Base-by-base conservation (phyloP, 2,888 invertebrate genomes). In the Conchocele bisecta region DNA sequence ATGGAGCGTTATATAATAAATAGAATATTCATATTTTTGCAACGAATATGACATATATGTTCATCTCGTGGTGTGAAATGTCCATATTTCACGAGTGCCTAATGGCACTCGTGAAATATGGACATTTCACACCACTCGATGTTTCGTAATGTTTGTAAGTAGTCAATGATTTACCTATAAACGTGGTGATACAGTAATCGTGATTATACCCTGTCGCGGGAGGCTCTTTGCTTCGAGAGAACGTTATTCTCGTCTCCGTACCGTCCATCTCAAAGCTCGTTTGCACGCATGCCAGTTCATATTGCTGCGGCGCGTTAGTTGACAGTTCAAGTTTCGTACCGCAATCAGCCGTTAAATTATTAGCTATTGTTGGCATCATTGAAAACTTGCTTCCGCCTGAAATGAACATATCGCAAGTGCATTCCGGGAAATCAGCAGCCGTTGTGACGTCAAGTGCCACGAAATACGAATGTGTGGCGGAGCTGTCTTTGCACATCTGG, bases 401-500 rank as follows among this genome's bases (percentile, higher is more conserved):
- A 13, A 51, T 33, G 17, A 9, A n/a, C 1, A 66, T 35, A 13
- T 35, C 22, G n/a, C 66, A 66, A 6, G 51, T 28, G 44, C 66
- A 66, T 20, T 58, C 51, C 15, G 59, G 24, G 2, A 37, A 41
- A 9, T 44, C 42, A 1, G 0, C 24, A 2, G 59, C 66, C 1
- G 66, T 13, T 17, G 29, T 51, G 3, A 28, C 51, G 26, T 66
- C 66, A 0, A 66, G 42, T 17, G 48, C 46, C 7, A 66, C 33
- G n/a, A 24, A 44, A 1, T 15, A 2, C 2, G 29, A 31, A n/a
- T 29, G 15, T 3, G 24, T 20, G 9, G 53, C 58, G 11, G 15
- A 50, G 3, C 58, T 50, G 28, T 44, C 33, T 35, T 66, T 33
- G 37, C 66, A 66, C 66, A 66, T 66, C 24, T 59, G 58, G 15